Conservation (phyloP, 1,140 invertebrate species). For the Uloborus diversus region DNA sequence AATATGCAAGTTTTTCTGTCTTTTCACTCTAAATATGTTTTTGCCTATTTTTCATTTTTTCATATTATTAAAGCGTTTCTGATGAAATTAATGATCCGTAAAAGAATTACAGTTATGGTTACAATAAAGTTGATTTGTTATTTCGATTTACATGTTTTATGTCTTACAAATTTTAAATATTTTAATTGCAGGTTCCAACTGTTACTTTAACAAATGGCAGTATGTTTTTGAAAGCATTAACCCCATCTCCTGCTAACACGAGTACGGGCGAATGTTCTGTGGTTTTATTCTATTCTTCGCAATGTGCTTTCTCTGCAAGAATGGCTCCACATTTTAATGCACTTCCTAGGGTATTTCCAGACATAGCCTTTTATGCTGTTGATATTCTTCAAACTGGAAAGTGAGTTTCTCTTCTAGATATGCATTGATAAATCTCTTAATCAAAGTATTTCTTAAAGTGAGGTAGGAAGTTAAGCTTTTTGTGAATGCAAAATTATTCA, state of each 20-base stretch:
- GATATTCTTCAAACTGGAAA: conserved; percentile 85
- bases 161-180: background rate
- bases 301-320: conserved; percentile 88
- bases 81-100: background rate
- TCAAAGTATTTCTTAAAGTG: too few species aligned
- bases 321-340: conserved; percentile 92
- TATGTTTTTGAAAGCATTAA: conserved; percentile 26
- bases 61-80: background rate
- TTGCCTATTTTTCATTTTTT: too few species aligned
- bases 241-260: conserved; percentile 35
- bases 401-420: conserved; percentile 64
- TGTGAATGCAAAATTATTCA: too few species aligned
- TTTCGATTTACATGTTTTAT: background rate
- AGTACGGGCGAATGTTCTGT: conserved; percentile 72
- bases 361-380: conserved; percentile 86
- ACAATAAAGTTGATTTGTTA: background rate
- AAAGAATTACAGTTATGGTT: background rate
- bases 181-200: conserved; percentile 34
- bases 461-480: too few species aligned
- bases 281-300: conserved; percentile 88
- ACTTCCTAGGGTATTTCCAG: conserved; percentile 82
- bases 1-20: too few species aligned
- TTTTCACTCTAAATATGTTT: too few species aligned
- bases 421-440: too few species aligned
- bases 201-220: conserved; percentile 46